A percentile compares a stretch with the other conserved stretches of the same genome.
Conservation (phyloP, 1,140 invertebrate species). For the Tenebrio molitor region DNA sequence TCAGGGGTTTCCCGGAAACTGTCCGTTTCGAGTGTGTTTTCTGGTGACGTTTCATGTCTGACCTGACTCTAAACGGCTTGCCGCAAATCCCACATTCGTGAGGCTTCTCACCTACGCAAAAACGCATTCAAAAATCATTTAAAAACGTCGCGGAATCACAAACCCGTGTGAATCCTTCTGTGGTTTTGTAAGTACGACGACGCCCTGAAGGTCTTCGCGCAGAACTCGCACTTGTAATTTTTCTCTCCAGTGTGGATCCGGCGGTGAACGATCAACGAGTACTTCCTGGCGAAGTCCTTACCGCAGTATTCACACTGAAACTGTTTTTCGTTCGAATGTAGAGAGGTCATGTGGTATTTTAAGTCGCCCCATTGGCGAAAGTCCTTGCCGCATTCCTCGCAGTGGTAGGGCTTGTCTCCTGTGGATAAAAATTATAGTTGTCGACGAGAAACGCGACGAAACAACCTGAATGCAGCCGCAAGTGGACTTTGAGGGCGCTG, state of each 20-base stretch:
- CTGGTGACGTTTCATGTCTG: constrained; percentile 91
- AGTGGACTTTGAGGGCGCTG: constrained; percentile 79
- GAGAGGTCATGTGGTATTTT: constrained; percentile 89
- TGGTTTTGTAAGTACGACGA: constrained; percentile 90
- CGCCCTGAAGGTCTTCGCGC: constrained; percentile 85
- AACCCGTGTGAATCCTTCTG: constrained; percentile 90
- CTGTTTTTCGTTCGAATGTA: constrained; percentile 84
- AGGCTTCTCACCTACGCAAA: constrained; percentile 79
- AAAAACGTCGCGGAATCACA: constrained; percentile 3
- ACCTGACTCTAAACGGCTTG: constrained; percentile 87
- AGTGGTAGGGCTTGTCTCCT: constrained; percentile 85
- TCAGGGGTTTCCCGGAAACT: background rate
- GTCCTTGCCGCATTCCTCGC: constrained; percentile 80
- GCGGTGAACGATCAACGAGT: constrained; percentile 92
- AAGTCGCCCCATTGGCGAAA: constrained; percentile 92
- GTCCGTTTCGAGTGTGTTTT: constrained; percentile 74
- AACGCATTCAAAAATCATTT: constrained; percentile 40
- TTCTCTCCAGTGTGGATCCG: constrained; percentile 92
- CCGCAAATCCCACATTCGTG: constrained; percentile 83
- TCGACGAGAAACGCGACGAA: background rate
- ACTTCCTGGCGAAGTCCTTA: constrained; percentile 93
- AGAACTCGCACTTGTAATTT: constrained; percentile 91
- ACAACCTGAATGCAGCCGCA: constrained; percentile 63
- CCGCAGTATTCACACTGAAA: constrained; percentile 94
- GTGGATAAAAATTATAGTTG: constrained; percentile 68